Percentiles rank a stretch among this genome's conserved stretches.
phyloP scores from a whole-genome alignment of 2,113 vertebrate species.

The Calonectris borealis region DNA sequence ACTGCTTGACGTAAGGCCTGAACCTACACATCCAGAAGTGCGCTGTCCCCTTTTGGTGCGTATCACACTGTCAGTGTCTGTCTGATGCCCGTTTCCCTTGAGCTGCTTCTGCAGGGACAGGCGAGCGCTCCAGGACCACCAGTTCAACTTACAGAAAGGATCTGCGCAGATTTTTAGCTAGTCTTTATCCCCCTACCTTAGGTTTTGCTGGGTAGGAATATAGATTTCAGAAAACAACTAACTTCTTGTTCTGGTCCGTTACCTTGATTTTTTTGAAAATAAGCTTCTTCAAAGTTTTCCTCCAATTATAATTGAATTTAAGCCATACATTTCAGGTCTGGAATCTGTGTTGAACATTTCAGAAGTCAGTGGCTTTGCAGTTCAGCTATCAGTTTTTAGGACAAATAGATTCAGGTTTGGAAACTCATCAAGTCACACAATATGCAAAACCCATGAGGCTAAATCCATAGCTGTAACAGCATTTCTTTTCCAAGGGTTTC shows the following conservation, averaged over 20 bases:
- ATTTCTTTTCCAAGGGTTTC: slow-evolving; percentile 13
- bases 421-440: not conserved
- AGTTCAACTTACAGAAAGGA: not conserved
- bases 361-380: not conserved
- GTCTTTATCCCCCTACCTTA: not conserved
- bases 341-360: not conserved
- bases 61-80: not conserved
- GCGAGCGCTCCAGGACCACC: not conserved
- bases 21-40: not conserved
- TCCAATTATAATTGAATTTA: not conserved
- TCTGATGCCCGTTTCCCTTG: not conserved
- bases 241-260: not conserved
- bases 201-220: not conserved
- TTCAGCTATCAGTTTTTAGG: slow-evolving; percentile 19
- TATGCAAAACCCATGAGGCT: not conserved
- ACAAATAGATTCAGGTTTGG: not conserved
- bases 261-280: not conserved
- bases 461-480: not conserved
- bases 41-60: not conserved
- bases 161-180: not conserved
- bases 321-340: not conserved
- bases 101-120: not conserved
- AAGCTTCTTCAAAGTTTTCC: not conserved
- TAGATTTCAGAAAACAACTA: not conserved
- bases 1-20: not conserved